phyloP scores from a whole-genome alignment of 2,797 vertebrate genomes.

The Triplophysa yarkandensis region DNA sequence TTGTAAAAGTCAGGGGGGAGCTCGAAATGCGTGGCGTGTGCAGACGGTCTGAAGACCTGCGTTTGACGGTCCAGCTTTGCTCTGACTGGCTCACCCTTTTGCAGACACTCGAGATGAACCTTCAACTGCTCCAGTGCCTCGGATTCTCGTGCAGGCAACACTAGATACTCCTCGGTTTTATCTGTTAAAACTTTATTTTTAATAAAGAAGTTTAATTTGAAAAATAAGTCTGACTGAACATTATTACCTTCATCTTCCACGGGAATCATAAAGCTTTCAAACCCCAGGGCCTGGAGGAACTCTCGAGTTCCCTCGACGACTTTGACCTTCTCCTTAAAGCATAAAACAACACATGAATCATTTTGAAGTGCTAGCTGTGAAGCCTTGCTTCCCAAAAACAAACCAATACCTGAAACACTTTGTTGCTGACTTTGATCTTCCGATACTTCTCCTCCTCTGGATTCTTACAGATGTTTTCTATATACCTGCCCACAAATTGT shows the following conservation, averaged over 20 bases:
- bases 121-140: constrained; percentile 77
- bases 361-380: not conserved
- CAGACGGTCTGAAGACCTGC: constrained; percentile 78
- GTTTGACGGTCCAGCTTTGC: constrained; percentile 84
- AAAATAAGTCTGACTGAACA: too few relatives aligned
- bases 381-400: not conserved
- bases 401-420: constrained; percentile 85
- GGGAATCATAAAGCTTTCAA: constrained; percentile 78
- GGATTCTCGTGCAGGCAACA: constrained; percentile 77
- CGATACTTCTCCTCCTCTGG: constrained; percentile 91
- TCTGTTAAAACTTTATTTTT: constrained; percentile 64
- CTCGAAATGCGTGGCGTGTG: constrained; percentile 82
- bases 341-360: not conserved
- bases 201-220: too few relatives aligned
- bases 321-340: constrained; percentile 85
- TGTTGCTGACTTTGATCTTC: constrained; percentile 91
- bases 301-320: constrained; percentile 84
- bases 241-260: constrained; percentile 83
- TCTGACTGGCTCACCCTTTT: constrained; percentile 81
- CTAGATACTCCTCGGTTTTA: constrained; percentile 83
- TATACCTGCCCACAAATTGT: constrained; percentile 75
- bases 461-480: constrained; percentile 92
- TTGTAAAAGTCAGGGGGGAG: constrained; percentile 90
- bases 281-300: constrained; percentile 89
- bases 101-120: constrained; percentile 77